Percentiles rank a stretch among this genome's conserved stretches.
phyloP scores from a whole-genome alignment of 1,140 invertebrate genomes.

The Lamellibrachia luymesi region DNA sequence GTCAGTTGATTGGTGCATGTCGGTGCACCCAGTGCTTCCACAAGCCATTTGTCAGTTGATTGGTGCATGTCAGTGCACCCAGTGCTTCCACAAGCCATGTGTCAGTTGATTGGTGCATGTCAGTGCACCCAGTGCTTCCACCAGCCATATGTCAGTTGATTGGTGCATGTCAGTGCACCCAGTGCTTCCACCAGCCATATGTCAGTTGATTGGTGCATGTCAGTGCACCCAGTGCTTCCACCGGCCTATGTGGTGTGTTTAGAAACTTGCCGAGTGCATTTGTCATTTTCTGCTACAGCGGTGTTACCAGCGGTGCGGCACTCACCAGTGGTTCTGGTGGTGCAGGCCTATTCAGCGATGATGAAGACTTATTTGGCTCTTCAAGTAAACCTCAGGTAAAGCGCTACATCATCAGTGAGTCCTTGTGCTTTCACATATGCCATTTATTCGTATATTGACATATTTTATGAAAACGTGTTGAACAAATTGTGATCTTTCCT shows the following conservation, averaged over 20 bases:
- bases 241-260: neutral
- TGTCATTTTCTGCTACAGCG: neutral
- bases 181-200: too few relatives aligned
- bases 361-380: conserved; percentile 14
- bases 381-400: conserved; percentile 11
- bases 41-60: too few relatives aligned
- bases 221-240: too few relatives aligned
- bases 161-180: too few relatives aligned
- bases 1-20: too few relatives aligned
- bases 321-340: neutral
- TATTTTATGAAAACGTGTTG: neutral
- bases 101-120: too few relatives aligned
- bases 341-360: neutral
- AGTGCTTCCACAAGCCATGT: too few relatives aligned
- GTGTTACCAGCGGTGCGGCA: neutral
- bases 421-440: neutral
- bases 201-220: too few relatives aligned
- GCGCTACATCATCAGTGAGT: neutral
- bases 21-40: too few relatives aligned
- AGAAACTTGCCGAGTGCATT: conserved; percentile 9
- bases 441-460: neutral
- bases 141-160: too few relatives aligned
- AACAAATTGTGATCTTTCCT: neutral
- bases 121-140: too few relatives aligned
- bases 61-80: too few relatives aligned